These are phyloP conservation scores for Nansenia antarctica DNA, from an alignment of 2,113 vertebrate species.

Conservation along the genomic window DNA sequence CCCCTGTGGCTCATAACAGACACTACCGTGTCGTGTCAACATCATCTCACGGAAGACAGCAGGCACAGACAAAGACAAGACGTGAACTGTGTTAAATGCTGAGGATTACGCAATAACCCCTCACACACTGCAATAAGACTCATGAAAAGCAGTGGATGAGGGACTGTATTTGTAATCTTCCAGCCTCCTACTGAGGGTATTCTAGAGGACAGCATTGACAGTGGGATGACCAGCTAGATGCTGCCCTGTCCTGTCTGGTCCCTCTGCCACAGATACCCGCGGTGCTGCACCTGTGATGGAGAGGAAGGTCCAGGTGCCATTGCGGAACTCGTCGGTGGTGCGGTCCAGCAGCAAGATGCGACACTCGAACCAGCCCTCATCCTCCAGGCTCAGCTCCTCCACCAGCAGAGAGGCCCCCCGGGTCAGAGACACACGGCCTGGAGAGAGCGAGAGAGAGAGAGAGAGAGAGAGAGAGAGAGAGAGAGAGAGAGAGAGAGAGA, in stretches of 20 bases:
- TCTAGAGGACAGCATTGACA: slow-evolving; percentile 37
- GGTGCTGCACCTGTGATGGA: slow-evolving; percentile 85
- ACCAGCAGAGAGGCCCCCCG: slow-evolving; percentile 87
- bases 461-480: neutral
- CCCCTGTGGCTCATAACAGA: slow-evolving; percentile 10
- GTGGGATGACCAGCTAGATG: slow-evolving; percentile 12
- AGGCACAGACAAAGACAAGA: slow-evolving; percentile 15
- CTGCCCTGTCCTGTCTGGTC: neutral
- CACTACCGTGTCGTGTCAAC: slow-evolving; percentile 3
- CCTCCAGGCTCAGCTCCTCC: slow-evolving; percentile 82
- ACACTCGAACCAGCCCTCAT: slow-evolving; percentile 98
- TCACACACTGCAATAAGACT: slow-evolving; percentile 15
- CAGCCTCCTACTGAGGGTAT: slow-evolving; percentile 37
- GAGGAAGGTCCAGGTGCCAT: slow-evolving; percentile 96
- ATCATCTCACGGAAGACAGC: slow-evolving; percentile 25
- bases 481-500: neutral
- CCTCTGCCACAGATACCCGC: slow-evolving; percentile 35
- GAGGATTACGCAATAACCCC: slow-evolving; percentile 12
- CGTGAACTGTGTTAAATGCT: slow-evolving; percentile 8
- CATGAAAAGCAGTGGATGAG: slow-evolving; percentile 23
- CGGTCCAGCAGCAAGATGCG: slow-evolving; percentile 89
- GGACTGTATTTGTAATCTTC: slow-evolving; percentile 12
- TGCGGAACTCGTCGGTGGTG: slow-evolving; percentile 86
- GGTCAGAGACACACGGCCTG: slow-evolving; percentile 87
- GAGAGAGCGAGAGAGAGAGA: neutral